Conservation (phyloP, 2,888 invertebrate species). For the Octodonta nipae region DNA sequence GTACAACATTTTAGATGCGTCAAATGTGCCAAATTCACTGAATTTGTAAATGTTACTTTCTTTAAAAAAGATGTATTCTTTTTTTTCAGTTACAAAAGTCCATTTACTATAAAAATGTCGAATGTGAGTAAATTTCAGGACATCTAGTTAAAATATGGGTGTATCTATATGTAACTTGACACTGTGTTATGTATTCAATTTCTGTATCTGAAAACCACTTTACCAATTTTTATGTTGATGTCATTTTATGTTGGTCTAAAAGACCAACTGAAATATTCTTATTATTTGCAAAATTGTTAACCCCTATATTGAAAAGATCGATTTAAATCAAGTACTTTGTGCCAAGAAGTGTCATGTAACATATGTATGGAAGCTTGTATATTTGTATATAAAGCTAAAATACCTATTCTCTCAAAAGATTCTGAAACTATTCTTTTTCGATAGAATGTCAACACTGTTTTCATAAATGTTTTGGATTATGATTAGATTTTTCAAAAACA, state of each 20-base stretch:
- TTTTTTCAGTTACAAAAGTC: too few species aligned
- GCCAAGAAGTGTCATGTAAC: conserved; percentile 35
- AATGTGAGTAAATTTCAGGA: conserved; percentile 25
- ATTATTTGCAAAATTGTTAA: conserved; percentile 3
- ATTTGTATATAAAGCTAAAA: conserved; percentile 35
- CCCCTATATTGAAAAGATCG: too few species aligned
- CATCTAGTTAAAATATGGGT: conserved; percentile 18
- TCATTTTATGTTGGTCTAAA: too few species aligned
- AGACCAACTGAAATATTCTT: too few species aligned
- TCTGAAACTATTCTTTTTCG: conserved; percentile 12
- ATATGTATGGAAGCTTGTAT: conserved; percentile 34
- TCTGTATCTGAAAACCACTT: conserved; percentile 2
- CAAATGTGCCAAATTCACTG: too few species aligned
- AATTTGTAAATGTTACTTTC: too few species aligned
- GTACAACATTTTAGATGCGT: too few species aligned
- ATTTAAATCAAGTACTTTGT: conserved; percentile 25
- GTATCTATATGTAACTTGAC: conserved; percentile 33
- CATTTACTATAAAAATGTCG: conserved; percentile 4
- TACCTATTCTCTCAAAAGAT: conserved; percentile 9
- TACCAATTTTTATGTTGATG: too few species aligned
- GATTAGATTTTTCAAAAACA: conserved; percentile 26
- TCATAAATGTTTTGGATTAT: conserved; percentile 29
- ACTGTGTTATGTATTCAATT: conserved; percentile 16
- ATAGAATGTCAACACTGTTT: conserved; percentile 15
- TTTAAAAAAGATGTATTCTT: too few species aligned